Percentiles rank a stretch among this genome's conserved stretches.
Evolutionary conservation across 2,113 vertebrate species (phyloP).

Genomic region (Tympanuchus pallidicinctus): DNA sequence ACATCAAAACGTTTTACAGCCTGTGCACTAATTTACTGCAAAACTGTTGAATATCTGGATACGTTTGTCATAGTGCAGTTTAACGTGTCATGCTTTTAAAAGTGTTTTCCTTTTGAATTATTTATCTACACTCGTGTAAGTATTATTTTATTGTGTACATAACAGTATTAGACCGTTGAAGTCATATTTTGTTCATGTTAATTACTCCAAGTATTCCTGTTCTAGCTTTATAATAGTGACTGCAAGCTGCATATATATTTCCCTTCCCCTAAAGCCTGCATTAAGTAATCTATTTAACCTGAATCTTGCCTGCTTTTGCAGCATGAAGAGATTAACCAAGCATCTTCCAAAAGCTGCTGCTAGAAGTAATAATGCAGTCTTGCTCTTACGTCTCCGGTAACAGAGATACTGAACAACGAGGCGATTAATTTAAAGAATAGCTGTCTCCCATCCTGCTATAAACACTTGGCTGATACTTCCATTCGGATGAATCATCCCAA

Average conservation of each 20-base stretch:
- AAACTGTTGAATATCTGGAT: neutral
- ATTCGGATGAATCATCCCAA: neutral
- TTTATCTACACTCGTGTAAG: conserved; percentile 78
- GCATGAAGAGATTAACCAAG: conserved; percentile 44
- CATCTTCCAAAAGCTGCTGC: conserved; percentile 15
- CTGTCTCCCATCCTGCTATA: neutral
- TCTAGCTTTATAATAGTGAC: conserved; percentile 9
- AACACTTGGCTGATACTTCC: neutral
- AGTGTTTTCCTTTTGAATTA: conserved; percentile 64
- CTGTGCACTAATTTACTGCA: neutral
- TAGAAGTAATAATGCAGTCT: neutral
- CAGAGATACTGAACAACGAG: neutral
- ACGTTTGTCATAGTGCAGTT: neutral
- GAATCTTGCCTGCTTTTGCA: conserved; percentile 15
- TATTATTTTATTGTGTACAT: conserved; percentile 85
- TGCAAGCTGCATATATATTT: conserved; percentile 6
- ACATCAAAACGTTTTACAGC: neutral
- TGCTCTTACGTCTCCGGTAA: neutral
- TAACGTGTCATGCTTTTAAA: conserved; percentile 49
- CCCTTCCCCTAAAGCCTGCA: neutral
- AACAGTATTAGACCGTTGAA: conserved; percentile 84
- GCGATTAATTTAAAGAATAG: neutral
- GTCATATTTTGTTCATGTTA: conserved; percentile 66
- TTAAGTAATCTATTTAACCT: conserved; percentile 29
- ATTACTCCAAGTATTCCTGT: conserved; percentile 32